Conservation (phyloP, 35 echinoderm and acorn worm genomes). For the Eucidaris tribuloides region DNA sequence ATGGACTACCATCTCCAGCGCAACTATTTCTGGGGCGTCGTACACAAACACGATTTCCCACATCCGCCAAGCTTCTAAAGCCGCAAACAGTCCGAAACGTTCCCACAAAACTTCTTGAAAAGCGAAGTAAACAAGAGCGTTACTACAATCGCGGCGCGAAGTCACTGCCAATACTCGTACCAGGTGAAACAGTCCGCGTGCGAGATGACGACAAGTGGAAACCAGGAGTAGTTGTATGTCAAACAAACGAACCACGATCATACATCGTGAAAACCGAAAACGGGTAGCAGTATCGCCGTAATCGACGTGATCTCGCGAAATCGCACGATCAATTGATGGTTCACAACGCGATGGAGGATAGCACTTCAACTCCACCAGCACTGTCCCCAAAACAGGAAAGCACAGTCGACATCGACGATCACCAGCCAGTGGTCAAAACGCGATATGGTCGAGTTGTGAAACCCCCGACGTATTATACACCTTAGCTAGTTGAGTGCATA, state of each 20-base stretch:
- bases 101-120: background rate
- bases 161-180: background rate
- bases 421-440: too few relatives aligned
- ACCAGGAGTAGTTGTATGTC: background rate
- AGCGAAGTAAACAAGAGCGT: conserved; percentile 17
- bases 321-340: too few relatives aligned
- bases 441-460: too few relatives aligned
- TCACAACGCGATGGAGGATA: too few relatives aligned
- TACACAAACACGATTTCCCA: conserved; percentile 1
- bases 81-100: background rate
- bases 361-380: too few relatives aligned
- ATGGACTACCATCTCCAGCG: conserved; percentile 27
- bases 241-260: background rate
- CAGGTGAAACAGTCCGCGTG: background rate
- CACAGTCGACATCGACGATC: too few relatives aligned
- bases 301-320: background rate
- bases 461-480: too few relatives aligned
- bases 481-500: too few relatives aligned
- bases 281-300: background rate
- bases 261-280: background rate
- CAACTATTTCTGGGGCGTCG: conserved; percentile 26
- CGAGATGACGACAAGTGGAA: background rate
- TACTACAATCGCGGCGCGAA: conserved; percentile 28
- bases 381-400: too few relatives aligned
- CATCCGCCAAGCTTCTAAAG: conserved; percentile 12